These are phyloP conservation scores for Tylochromis polylepis DNA, from an alignment of 2,113 vertebrate genomes.

Conservation along the genomic window DNA sequence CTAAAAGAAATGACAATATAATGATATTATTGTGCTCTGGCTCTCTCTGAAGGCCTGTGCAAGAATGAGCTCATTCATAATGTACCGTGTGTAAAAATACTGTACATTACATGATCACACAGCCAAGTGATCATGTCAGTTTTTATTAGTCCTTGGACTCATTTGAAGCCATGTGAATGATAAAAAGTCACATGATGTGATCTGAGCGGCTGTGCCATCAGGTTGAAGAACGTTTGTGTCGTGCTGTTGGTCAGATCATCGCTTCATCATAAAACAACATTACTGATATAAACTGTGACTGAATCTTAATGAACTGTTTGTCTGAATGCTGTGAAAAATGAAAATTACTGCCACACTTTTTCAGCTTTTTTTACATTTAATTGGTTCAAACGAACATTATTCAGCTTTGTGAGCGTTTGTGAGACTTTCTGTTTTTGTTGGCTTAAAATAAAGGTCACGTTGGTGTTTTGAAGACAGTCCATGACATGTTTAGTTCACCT, in stretches of 20 bases:
- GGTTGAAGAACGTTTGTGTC: background rate
- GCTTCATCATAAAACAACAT: background rate
- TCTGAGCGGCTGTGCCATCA: background rate
- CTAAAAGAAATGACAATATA: no score
- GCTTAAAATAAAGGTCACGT: background rate
- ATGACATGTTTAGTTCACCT: fast-evolving
- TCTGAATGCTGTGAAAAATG: background rate
- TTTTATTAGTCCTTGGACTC: background rate
- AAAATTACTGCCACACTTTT: background rate
- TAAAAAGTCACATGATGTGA: background rate
- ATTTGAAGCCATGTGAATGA: background rate
- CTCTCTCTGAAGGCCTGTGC: background rate
- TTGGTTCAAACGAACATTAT: background rate
- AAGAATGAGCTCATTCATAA: background rate
- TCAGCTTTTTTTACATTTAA: background rate
- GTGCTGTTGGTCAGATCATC: background rate
- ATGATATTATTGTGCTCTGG: background rate
- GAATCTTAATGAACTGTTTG: background rate
- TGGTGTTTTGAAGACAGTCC: background rate
- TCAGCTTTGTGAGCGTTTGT: background rate
- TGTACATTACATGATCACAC: background rate
- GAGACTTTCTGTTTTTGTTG: background rate
- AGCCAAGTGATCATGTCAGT: background rate
- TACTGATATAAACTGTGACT: no score
- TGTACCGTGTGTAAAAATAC: no score